Percentiles rank a stretch among this genome's conserved stretches.
phyloP scores from a whole-genome alignment of 2,797 vertebrate genomes.

The Typhlichthys subterraneus region DNA sequence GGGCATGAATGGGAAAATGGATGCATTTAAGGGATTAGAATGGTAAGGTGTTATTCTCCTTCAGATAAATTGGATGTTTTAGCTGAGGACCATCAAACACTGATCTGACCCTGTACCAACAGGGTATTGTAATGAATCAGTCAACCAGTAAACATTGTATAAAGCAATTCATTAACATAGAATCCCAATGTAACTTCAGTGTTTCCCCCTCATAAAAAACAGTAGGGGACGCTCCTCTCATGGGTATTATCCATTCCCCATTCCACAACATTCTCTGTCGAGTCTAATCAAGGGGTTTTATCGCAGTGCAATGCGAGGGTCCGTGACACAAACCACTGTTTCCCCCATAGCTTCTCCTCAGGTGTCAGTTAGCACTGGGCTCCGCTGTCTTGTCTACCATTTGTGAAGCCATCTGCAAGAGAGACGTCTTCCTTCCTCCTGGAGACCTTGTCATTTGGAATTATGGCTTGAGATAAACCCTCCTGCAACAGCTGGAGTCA shows the following conservation, averaged over 20 bases:
- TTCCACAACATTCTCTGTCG: neutral
- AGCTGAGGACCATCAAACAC: slow-evolving; percentile 23
- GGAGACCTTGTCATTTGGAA: slow-evolving; percentile 63
- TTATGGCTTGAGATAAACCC: slow-evolving; percentile 67
- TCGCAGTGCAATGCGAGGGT: slow-evolving; percentile 27
- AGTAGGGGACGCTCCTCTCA: slow-evolving; percentile 19
- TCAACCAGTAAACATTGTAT: no score
- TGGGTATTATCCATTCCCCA: slow-evolving; percentile 11
- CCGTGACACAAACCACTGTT: slow-evolving; percentile 2
- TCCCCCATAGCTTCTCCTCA: slow-evolving; percentile 7
- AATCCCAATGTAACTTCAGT: neutral
- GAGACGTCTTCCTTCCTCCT: slow-evolving; percentile 63
- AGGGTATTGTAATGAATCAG: neutral
- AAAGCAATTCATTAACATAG: no score
- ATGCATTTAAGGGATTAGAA: slow-evolving; percentile 8
- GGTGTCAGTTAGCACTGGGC: slow-evolving; percentile 31
- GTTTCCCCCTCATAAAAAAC: neutral
- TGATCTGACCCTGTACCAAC: slow-evolving; percentile 12
- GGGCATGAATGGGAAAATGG: neutral
- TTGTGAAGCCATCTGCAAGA: slow-evolving; percentile 60
- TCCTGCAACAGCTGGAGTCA: slow-evolving; percentile 65
- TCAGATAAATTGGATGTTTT: slow-evolving; percentile 14
- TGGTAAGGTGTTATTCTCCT: slow-evolving; percentile 5
- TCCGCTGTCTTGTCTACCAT: slow-evolving; percentile 42
- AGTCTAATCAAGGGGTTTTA: slow-evolving; percentile 11